phyloP scores from a whole-genome alignment of 2,888 invertebrate genomes.

The Gibbula magus region DNA sequence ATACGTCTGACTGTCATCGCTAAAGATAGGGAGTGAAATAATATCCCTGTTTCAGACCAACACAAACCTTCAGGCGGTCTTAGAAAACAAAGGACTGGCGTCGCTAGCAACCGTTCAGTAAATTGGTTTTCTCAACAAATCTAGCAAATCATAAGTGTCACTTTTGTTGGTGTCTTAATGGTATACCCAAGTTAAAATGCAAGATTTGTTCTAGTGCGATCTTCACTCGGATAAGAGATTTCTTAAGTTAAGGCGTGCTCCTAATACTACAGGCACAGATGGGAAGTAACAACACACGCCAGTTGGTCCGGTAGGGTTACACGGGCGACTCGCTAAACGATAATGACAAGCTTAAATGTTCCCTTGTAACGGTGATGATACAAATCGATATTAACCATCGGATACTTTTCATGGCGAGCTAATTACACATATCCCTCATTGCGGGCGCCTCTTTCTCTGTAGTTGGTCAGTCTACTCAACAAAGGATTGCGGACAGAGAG shows the following conservation, averaged over 20 bases:
- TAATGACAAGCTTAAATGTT: not conserved
- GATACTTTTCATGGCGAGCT: not conserved
- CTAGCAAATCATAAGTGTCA: conserved; percentile 9
- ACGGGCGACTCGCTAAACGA: not conserved
- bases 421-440: not conserved
- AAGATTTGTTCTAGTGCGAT: not conserved
- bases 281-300: conserved; percentile 18
- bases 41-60: too few species aligned
- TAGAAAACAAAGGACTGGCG: not conserved
- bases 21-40: too few species aligned
- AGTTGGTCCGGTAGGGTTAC: conserved; percentile 19
- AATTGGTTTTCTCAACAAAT: conserved; percentile 14
- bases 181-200: not conserved
- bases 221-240: not conserved
- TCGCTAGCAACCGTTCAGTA: not conserved
- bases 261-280: not conserved
- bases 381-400: not conserved
- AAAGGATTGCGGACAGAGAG: too few species aligned
- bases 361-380: not conserved
- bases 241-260: not conserved
- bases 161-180: not conserved
- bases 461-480: too few species aligned
- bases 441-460: not conserved
- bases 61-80: not conserved
- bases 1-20: too few species aligned